A percentile compares a stretch with the other conserved stretches of the same genome.
phyloP scores from a whole-genome alignment of 2,888 invertebrate genomes.

The Drosophila macrospina region DNA sequence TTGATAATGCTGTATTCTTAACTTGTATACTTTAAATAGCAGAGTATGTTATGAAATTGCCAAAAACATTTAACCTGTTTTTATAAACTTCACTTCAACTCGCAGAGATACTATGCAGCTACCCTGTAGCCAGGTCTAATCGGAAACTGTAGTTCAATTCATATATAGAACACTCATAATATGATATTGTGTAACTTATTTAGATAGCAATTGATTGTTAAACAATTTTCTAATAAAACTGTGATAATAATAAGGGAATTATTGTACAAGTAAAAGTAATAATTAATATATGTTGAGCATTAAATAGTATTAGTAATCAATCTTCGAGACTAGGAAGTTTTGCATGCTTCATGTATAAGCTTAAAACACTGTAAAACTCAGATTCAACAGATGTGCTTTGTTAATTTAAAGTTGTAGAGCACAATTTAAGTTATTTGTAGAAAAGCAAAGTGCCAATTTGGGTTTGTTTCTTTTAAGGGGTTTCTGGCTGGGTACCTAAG shows the following conservation, averaged over 20 bases:
- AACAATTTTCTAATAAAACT: neutral
- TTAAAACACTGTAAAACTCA: neutral
- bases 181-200: neutral
- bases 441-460: conserved; percentile 16
- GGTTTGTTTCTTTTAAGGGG: neutral
- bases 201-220: neutral
- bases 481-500: neutral
- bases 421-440: neutral
- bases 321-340: neutral
- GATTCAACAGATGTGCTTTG: neutral
- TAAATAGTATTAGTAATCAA: too few relatives aligned
- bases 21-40: conserved; percentile 3
- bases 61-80: conserved; percentile 7
- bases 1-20: neutral
- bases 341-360: neutral
- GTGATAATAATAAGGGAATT: neutral
- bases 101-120: neutral
- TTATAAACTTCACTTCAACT: neutral
- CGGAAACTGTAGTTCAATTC: neutral
- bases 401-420: neutral
- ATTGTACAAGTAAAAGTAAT: too few relatives aligned
- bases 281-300: too few relatives aligned
- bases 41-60: neutral
- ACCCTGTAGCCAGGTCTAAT: neutral
- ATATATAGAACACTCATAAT: neutral